A percentile compares a stretch with the other conserved stretches of the same genome.
phyloP scores from a whole-genome alignment of 2,797 vertebrate genomes.

The Naso thynnoides region DNA sequence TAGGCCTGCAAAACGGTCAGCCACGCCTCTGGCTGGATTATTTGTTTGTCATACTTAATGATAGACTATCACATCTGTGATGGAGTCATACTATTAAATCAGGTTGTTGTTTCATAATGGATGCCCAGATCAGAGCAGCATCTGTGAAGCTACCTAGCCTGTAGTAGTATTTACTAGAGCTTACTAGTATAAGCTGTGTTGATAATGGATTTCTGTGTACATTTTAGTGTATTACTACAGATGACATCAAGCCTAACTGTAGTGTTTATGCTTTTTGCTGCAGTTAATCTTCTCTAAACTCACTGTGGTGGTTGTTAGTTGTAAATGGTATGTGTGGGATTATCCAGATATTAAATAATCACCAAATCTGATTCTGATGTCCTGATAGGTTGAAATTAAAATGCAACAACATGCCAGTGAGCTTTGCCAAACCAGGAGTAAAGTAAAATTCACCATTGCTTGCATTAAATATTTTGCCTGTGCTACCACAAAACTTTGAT shows the following conservation, averaged over 20 bases:
- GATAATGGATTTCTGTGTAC: constrained; percentile 43
- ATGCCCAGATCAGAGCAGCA: constrained; percentile 27
- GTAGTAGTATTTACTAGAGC: constrained; percentile 8
- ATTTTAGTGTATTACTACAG: constrained; percentile 17
- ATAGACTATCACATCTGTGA: constrained; percentile 30
- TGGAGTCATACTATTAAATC: constrained; percentile 40
- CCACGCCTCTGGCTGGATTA: constrained; percentile 42
- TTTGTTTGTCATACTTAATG: constrained; percentile 43
- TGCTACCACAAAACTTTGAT: background rate
- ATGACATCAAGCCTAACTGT: constrained; percentile 40
- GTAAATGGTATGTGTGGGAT: constrained; percentile 35
- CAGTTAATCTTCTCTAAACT: constrained; percentile 47
- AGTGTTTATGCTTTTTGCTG: constrained; percentile 41
- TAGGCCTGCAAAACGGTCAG: constrained; percentile 32
- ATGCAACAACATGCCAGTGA: background rate
- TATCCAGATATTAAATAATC: constrained; percentile 29
- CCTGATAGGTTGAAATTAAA: background rate
- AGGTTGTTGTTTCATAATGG: constrained; percentile 28
- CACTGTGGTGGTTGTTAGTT: constrained; percentile 23
- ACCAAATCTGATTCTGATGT: background rate
- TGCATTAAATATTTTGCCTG: background rate
- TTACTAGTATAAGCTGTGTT: background rate
- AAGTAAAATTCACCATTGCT: background rate
- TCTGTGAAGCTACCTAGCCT: constrained; percentile 11
- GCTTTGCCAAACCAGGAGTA: background rate